Base-by-base conservation (phyloP, 30 jellyfish, hydroid and myxozoan genomes). In the Aurelia sp. region DNA sequence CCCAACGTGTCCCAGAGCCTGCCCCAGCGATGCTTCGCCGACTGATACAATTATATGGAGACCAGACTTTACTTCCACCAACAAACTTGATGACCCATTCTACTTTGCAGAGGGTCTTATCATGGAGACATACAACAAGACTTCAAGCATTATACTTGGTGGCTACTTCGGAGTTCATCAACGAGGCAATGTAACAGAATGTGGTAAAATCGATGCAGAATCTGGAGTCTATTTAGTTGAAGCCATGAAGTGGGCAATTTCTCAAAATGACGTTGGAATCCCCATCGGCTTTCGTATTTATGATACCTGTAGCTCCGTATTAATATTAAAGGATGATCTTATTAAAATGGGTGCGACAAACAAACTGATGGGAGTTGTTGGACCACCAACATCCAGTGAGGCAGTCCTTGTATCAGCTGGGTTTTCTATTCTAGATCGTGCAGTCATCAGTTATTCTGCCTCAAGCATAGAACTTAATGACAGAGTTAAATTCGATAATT, bases 381-480 rank as follows among this genome's bases (percentile, higher is more conserved):
- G 92, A 0, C 86, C 77, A n/a, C 27, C 68, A 59, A 67, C 92
- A n/a, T 82, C 92, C 21, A 79, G 71, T 30, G 88, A 82, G 35
- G 80, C 88, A 5, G 27, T 53, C 21, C 19, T 68, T 8, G 88
- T 78, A 17, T 33, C 88, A 12, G 63, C 78, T 17, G 55, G 67
- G 22, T 65, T 62, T n/a, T 55, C 88, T 35, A 40, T 71, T 18
- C n/a, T 15, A 21, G 41, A 63, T 0, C 41, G 27, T 8, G 71
- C 92, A 27, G 81, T 82, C 17, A 52, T 66, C 8, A 82, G 92
- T 40, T 59, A 68, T 59, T 68, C 80, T 4, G 92, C 92, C 13
- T 68, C 88, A 30, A 69, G 88, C 48, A 67, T 20, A 10, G 75
- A 67, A 53, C 74, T 82, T 18, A 85, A 82, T 17, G 70, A 82